phyloP scores from a whole-genome alignment of 2,113 vertebrate genomes.

The Rutilus rutilus region DNA sequence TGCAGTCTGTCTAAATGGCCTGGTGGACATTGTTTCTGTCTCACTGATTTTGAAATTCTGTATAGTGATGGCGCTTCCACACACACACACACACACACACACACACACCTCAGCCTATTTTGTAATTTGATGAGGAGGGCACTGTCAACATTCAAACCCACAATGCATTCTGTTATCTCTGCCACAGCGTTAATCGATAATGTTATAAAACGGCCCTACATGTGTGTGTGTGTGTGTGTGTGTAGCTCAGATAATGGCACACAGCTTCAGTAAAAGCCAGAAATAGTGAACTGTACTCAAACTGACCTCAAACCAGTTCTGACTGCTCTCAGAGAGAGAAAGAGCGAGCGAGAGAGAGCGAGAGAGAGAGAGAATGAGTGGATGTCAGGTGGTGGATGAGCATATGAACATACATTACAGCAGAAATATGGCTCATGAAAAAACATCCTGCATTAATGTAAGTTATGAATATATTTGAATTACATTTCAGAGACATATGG shows the following conservation, averaged over 20 bases:
- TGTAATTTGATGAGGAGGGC: constrained; percentile 49
- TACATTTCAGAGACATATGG: constrained; percentile 4
- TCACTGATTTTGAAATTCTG: too few relatives aligned
- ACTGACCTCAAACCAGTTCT: constrained; percentile 36
- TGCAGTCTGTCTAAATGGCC: too few relatives aligned
- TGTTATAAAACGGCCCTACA: constrained; percentile 22
- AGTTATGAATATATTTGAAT: constrained; percentile 45
- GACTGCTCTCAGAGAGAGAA: background rate
- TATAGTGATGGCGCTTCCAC: too few relatives aligned
- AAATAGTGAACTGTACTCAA: constrained; percentile 21
- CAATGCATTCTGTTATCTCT: constrained; percentile 50
- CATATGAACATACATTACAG: constrained; percentile 26
- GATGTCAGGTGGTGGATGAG: constrained; percentile 5
- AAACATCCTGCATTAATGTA: constrained; percentile 47
- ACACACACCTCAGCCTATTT: constrained; percentile 14
- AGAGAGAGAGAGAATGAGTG: background rate
- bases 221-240: background rate
- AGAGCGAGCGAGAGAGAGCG: background rate
- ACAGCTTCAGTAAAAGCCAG: constrained; percentile 9
- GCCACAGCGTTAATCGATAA: constrained; percentile 32
- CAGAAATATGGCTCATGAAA: constrained; percentile 44
- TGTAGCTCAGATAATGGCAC: background rate
- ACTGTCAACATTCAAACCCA: constrained; percentile 42
- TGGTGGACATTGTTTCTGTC: too few relatives aligned
- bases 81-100: background rate